Conservation (phyloP, 2,797 vertebrate genomes). For the Carcharodon carcharias region DNA sequence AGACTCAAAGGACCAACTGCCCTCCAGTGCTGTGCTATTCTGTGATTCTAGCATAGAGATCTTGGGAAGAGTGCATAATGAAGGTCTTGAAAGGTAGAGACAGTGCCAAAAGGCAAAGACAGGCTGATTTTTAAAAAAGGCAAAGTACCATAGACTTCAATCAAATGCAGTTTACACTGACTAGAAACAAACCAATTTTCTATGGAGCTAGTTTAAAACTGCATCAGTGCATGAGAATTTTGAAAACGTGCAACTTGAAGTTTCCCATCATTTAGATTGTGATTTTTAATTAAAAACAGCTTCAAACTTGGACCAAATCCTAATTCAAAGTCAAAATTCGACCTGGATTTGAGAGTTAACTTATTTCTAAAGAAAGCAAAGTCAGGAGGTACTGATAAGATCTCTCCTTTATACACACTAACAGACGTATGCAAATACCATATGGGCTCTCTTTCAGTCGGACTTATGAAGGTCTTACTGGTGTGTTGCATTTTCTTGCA, state of each 20-base stretch:
- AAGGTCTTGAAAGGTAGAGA: neutral
- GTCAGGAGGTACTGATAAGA: neutral
- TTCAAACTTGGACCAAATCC: conserved; percentile 10
- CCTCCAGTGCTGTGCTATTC: neutral
- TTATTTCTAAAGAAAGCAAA: neutral
- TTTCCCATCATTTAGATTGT: neutral
- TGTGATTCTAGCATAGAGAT: neutral
- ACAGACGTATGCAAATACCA: neutral
- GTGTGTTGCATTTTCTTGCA: neutral
- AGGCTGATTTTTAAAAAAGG: neutral
- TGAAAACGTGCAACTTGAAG: neutral
- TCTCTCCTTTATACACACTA: neutral
- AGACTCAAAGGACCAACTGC: neutral
- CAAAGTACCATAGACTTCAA: neutral
- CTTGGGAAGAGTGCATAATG: neutral
- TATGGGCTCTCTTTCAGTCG: neutral
- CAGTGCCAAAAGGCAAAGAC: neutral
- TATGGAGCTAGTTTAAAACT: neutral
- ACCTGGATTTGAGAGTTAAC: neutral
- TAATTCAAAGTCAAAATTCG: conserved; percentile 21
- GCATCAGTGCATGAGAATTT: neutral
- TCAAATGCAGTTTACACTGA: neutral
- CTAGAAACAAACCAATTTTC: neutral
- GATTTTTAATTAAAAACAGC: conserved; percentile 5
- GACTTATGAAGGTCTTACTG: neutral